A percentile compares a stretch with the other conserved stretches of the same genome.
Evolutionary conservation across 2,797 vertebrate genomes (phyloP).

Genomic region (Gallinago nigripennis): DNA sequence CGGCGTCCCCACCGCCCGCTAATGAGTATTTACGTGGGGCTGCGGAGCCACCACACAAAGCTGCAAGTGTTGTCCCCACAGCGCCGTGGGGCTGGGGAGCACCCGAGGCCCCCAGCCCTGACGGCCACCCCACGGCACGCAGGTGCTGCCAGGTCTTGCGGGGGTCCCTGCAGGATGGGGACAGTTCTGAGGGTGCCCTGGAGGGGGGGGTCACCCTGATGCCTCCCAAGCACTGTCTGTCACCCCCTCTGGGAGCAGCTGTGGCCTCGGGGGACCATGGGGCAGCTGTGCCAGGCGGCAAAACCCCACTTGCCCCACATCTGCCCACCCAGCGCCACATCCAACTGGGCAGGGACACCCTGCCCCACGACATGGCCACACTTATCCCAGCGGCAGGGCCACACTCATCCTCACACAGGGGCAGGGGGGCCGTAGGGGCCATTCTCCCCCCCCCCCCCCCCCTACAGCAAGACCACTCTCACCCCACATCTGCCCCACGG

Average conservation of each 20-base stretch:
- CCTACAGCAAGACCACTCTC: neutral
- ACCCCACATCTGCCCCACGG: neutral
- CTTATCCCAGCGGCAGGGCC: neutral
- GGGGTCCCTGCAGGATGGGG: neutral
- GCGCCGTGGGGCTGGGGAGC: neutral
- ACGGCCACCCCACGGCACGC: fast-evolving
- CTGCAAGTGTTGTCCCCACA: too few relatives aligned
- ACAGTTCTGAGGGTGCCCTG: neutral
- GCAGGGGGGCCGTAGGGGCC: neutral
- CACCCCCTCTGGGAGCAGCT: neutral
- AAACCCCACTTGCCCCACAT: neutral
- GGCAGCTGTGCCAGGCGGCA: neutral
- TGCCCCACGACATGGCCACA: neutral
- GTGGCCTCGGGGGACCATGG: neutral
- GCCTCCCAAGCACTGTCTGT: neutral
- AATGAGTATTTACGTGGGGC: neutral
- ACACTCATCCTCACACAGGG: too few relatives aligned
- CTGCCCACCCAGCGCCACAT: neutral
- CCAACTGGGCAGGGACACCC: neutral
- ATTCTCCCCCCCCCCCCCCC: fast-evolving
- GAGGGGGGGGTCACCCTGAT: neutral
- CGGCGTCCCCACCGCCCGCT: neutral
- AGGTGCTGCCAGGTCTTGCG: neutral
- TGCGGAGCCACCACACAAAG: too few relatives aligned
- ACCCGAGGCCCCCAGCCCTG: neutral